Percentiles rank a stretch among this genome's conserved stretches.
phyloP scores from a whole-genome alignment of 35 echinoderm and acorn worm genomes.

The Apostichopus japonicus region DNA sequence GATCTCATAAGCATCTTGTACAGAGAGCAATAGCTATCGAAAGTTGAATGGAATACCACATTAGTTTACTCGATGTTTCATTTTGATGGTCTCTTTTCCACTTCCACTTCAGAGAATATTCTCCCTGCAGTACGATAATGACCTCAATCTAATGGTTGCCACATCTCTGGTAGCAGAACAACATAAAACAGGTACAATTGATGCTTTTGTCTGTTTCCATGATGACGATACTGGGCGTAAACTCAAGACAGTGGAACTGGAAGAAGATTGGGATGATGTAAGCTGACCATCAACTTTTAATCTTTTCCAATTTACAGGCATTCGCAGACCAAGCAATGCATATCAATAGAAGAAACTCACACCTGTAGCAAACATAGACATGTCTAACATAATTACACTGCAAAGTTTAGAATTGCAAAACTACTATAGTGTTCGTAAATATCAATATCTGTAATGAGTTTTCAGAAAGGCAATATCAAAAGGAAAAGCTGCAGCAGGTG shows the following conservation, averaged over 20 bases:
- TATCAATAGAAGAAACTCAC: too few relatives aligned
- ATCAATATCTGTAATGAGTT: too few relatives aligned
- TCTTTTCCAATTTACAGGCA: not conserved
- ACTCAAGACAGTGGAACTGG: conserved; percentile 41
- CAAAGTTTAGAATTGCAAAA: too few relatives aligned
- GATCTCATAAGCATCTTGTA: too few relatives aligned
- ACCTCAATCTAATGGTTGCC: conserved; percentile 29
- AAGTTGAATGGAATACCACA: too few relatives aligned
- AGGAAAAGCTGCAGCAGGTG: too few relatives aligned
- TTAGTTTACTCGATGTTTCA: not conserved
- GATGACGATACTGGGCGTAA: conserved; percentile 27
- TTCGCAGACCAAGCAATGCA: too few relatives aligned
- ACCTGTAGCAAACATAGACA: too few relatives aligned
- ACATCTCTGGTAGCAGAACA: conserved; percentile 33
- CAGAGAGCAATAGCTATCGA: too few relatives aligned
- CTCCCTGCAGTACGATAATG: conserved; percentile 39
- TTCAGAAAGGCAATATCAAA: too few relatives aligned
- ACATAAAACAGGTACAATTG: not conserved
- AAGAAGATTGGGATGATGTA: conserved; percentile 58
- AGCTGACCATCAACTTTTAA: not conserved
- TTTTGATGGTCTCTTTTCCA: not conserved
- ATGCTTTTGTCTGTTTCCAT: conserved; percentile 57
- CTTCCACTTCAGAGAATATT: conserved; percentile 23
- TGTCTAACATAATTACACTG: too few relatives aligned
- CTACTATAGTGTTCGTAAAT: too few relatives aligned